Conservation (phyloP, 2,888 invertebrate species). For the Platynereis dumerilii region DNA sequence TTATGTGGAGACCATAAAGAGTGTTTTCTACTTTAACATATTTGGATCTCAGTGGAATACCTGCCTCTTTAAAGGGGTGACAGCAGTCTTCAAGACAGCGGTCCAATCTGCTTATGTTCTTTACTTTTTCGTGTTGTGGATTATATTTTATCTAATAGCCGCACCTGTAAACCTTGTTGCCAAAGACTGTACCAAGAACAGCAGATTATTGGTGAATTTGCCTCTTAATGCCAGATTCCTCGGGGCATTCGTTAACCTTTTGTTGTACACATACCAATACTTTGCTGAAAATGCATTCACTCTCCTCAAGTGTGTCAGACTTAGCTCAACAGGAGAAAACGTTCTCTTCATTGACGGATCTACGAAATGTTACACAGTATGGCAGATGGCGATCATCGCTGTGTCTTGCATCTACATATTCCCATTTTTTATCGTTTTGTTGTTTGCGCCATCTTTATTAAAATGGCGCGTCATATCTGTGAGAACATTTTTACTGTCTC, state of each 20-base stretch:
- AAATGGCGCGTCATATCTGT: slow-evolving; percentile 10
- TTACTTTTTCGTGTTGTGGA: slow-evolving; percentile 13
- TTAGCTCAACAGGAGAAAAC: background rate
- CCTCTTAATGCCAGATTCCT: slow-evolving; percentile 11
- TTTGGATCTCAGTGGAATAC: slow-evolving; percentile 12
- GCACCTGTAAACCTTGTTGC: too few species aligned
- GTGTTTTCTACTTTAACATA: slow-evolving; percentile 13
- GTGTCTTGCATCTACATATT: slow-evolving; percentile 24
- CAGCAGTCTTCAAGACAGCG: slow-evolving; percentile 12
- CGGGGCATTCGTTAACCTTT: slow-evolving; percentile 10
- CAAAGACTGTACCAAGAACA: too few species aligned
- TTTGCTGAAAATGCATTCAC: slow-evolving; percentile 22
- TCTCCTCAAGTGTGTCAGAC: slow-evolving; percentile 14
- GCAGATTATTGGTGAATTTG: background rate
- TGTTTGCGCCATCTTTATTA: slow-evolving; percentile 28
- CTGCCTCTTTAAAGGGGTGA: slow-evolving; percentile 12
- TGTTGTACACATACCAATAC: slow-evolving; percentile 20
- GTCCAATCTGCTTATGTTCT: slow-evolving; percentile 12
- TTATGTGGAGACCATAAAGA: background rate
- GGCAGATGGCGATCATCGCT: slow-evolving; percentile 30
- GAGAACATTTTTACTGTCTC: slow-evolving; percentile 14
- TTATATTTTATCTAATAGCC: slow-evolving; percentile 3
- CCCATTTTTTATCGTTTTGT: slow-evolving; percentile 31
- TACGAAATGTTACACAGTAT: slow-evolving; percentile 21
- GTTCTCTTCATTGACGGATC: slow-evolving; percentile 34